phyloP scores from a whole-genome alignment of 1,140 invertebrate species.

The Tribolium madens region DNA sequence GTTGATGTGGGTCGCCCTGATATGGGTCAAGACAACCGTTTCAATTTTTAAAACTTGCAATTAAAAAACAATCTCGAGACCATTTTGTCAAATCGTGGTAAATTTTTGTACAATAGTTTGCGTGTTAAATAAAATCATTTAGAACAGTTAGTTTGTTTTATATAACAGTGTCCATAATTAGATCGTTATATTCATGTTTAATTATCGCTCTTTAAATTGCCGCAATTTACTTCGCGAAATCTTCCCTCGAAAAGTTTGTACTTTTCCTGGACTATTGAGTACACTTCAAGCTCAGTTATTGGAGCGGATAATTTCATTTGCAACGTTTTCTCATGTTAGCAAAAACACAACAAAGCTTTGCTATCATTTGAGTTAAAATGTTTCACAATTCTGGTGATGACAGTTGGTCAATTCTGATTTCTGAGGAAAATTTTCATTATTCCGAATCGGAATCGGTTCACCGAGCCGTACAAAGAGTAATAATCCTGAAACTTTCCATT shows the following conservation, averaged over 20 bases:
- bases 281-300: background rate
- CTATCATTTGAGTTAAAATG: background rate
- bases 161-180: conserved; percentile 25
- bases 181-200: background rate
- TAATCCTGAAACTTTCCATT: conserved; percentile 12
- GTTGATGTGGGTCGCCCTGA: conserved; percentile 7
- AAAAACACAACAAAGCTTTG: background rate
- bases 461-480: conserved; percentile 10
- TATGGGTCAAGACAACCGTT: background rate
- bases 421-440: conserved; percentile 7
- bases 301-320: conserved; percentile 7
- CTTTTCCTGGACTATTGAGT: background rate
- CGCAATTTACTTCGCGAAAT: too few species aligned
- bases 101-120: conserved; percentile 13
- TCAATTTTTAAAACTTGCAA: background rate
- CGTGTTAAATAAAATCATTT: conserved; percentile 16
- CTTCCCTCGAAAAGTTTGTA: background rate
- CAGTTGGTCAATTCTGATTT: background rate
- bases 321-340: background rate
- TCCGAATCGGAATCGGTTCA: background rate
- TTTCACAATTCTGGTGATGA: conserved; percentile 1
- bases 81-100: background rate
- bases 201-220: conserved; percentile 10
- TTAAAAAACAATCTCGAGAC: conserved; percentile 23
- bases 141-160: conserved; percentile 25